Evolutionary conservation across 2,888 invertebrate species (phyloP), one percentile per base, ranked within the genome.

Genomic region (Aphidoletes aphidimyza): DNA sequence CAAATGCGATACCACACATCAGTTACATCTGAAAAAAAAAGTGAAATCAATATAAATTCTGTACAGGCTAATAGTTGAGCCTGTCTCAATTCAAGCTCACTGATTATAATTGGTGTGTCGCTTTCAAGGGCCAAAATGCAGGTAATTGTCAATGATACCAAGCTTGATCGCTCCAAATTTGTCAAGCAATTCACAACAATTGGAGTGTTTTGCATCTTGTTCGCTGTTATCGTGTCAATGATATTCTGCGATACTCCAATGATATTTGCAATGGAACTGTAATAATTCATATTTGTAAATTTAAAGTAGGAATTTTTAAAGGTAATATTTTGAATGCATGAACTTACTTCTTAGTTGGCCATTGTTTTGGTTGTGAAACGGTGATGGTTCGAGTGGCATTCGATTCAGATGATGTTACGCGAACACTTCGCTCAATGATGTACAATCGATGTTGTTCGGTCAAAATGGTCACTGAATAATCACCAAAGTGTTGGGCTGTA

Each of bases 1-100:
- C 89, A 90, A 86, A 90, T 89, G 26, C 90, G 89, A 83, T 88
- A 88, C 90, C 90, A 90, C 85, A 90, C 89, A 87, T 90, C 90
- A 30, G 90, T 88, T 14, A 89, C 88, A 88, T 90, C 90, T 90
- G 81, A 5, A 85, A 85, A 42, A 39, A 34, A 39, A 54, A 11
- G 19, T 17, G 17, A 59, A 59, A 59, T 59, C 22, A 26, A 22
- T 26, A 6, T 78, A n/a, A 84, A 47, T 22, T 81, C 39, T 22
- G 81, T 19, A 34, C 6, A 85, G n/a, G 22, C 37, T 84, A 34
- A 19, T 83, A 83, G 49, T 49, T 37, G n/a, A 45, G 36, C 8
- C 26, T 81, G 19, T 22, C 47, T 69, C 1, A 69, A 19, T 26
- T 54, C 81, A 11, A 84, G 86, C 87, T 87, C 86, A 90, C 90